Evolutionary conservation across 2,888 invertebrate genomes (phyloP), one percentile per base, ranked within the genome.

Genomic region (Pollenia angustigena): DNA sequence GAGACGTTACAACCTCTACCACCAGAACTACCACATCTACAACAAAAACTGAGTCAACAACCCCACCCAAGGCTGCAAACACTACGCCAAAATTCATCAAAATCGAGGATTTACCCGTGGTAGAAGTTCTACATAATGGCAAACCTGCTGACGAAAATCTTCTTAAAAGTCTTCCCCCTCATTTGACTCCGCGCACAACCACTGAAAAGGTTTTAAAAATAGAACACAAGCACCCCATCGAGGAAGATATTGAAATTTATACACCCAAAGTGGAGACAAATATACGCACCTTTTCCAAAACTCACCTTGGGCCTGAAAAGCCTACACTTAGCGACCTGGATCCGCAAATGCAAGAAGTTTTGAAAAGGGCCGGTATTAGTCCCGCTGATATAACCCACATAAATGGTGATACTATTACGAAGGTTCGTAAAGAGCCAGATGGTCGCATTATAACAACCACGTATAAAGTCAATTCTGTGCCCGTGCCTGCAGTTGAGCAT

Each of bases 291-390:
- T n/a, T 74, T 0, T 64, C 85, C 4, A 60, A 81, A 56, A 89
- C 75, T 4, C 85, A 85, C 9, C 78, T 23, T 14, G 82, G 85
- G 4, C 44, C 66, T 4, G 69, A 72, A 7, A 62, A 72, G 10
- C 88, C 88, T 1, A 81, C 56, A 1, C 9, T 82, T 0, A 42
- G 80, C 0, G 87, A 90, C 6, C 3, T 91, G 8, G 88, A 88
- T 50, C 88, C 90, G 0, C 58, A 80, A 3, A 71, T 89, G 23
- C 87, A 79, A 66, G 87, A 89, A 1, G 18, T 88, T 9, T 81
- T 91, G 7, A 12, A 58, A 18, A 88, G 83, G 18, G 89, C 88
- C 12, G 90, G 91, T 64, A 90, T 91, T 52, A 89, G 87, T 11
- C 90, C 90, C 3, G 85, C 88, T 23, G 90, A 91, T 16, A 80